Evolutionary conservation across 2,888 invertebrate genomes (phyloP), one percentile per base, ranked within the genome.

Genomic region (Lithophane socia): DNA sequence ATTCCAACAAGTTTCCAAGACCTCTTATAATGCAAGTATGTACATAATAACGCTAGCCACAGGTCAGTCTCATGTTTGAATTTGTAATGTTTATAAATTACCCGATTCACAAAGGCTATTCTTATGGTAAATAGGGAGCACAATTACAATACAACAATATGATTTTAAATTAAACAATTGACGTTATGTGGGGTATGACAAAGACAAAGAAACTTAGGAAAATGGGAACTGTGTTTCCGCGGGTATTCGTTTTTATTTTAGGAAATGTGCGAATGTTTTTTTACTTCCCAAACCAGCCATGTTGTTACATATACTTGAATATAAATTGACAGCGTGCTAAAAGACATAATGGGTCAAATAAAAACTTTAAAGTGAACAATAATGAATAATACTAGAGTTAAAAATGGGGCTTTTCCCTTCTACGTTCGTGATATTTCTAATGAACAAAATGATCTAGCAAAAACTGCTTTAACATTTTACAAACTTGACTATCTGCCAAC

Each of bases 51-150:
- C 54, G 69, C 69, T 68, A 64, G 77, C 74, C 79, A 65, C 75
- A 86, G 88, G 87, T 88, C 85, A 87, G 80, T 76, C 54, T 73
- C 79, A 81, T 87, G 88, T 87, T 87, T 82, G 82, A 67, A 77
- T 67, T 79, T 82, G 83, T 87, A 88, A 87, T 87, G 85, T 88
- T 87, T 88, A 87, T 87, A 87, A 87, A 88, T 88, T 83, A 85
- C 67, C 73, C 86, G 86, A 79, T 87, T 76, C 77, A 87, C 88
- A 87, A 87, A 87, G 85, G 69, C 89, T 73, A 85, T 87, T 87
- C 83, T 88, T 83, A 87, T 87, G 87, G 70, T 83, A 87, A 82
- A 88, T 87, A 80, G 67, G 65, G 56, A 69, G 63, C 61, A 80
- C 75, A 87, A 88, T 85, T 87, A 88, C 81, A 87, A 88, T 87